phyloP scores from a whole-genome alignment of 2,797 vertebrate genomes.

The Micrastur ruficollis region DNA sequence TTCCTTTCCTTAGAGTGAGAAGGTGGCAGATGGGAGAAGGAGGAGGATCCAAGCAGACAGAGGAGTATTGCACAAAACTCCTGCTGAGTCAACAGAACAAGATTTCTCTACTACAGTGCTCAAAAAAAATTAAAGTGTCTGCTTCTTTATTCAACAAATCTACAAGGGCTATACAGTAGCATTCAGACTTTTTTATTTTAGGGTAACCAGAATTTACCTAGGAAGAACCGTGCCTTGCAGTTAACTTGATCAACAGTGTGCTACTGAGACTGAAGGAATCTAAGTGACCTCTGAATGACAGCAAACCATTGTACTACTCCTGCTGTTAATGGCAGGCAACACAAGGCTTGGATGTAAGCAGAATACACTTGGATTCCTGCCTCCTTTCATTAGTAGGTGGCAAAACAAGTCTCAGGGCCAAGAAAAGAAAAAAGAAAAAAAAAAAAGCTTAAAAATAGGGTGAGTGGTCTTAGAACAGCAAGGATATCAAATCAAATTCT shows the following conservation, averaged over 20 bases:
- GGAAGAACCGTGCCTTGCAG: background rate
- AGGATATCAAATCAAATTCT: background rate
- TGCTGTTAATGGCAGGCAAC: background rate
- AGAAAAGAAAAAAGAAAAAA: background rate
- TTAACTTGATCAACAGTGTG: background rate
- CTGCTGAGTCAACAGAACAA: conserved; percentile 54
- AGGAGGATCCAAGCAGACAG: conserved; percentile 46
- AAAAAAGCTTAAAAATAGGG: background rate
- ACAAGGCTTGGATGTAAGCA: background rate
- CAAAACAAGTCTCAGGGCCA: background rate
- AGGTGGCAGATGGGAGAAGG: conserved; percentile 59
- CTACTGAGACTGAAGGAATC: background rate
- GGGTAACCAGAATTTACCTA: background rate
- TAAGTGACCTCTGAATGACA: background rate
- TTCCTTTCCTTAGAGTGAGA: conserved; percentile 38
- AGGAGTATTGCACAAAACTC: conserved; percentile 39
- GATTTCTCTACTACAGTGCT: conserved; percentile 63
- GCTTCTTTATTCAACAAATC: background rate
- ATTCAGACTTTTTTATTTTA: background rate
- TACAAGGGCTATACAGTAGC: background rate
- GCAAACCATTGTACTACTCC: background rate
- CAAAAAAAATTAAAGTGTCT: background rate
- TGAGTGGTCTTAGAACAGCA: background rate
- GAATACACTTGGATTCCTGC: background rate
- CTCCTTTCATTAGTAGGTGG: background rate